Conservation (phyloP, 53 echinoderm and acorn worm genomes). For the Arbacia lixula region DNA sequence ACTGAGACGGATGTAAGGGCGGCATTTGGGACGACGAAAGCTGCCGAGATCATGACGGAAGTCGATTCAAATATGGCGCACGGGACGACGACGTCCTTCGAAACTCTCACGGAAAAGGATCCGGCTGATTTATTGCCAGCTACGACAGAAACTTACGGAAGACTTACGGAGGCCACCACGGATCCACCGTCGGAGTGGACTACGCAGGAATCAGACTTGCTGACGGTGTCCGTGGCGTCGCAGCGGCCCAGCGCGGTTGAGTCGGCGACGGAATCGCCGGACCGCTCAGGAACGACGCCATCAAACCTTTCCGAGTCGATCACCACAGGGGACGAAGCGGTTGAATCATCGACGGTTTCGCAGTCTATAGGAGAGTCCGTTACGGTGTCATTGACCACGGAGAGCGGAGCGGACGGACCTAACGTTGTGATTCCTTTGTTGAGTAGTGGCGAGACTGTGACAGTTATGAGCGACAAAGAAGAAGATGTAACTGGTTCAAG, state of each 20-base stretch:
- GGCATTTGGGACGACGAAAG: constrained; percentile 27
- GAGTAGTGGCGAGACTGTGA: neutral
- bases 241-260: neutral
- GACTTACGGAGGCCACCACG: constrained; percentile 10
- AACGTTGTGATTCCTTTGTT: neutral
- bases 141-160: neutral
- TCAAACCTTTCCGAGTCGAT: neutral
- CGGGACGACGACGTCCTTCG: constrained; percentile 11
- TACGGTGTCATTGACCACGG: constrained; percentile 9
- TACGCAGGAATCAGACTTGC: neutral
- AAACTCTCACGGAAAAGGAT: constrained; percentile 23
- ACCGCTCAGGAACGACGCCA: neutral
- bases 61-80: neutral
- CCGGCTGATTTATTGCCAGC: neutral
- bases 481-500: neutral
- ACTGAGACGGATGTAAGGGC: constrained; percentile 8
- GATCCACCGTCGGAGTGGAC: neutral
- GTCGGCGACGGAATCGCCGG: constrained; percentile 10
- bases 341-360: constrained; percentile 1
- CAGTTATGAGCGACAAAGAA: neutral
- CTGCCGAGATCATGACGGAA: constrained; percentile 22
- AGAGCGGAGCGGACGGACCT: neutral
- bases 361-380: neutral
- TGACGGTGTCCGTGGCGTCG: constrained; percentile 38
- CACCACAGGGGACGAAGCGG: neutral